phyloP scores from a whole-genome alignment of 2,113 vertebrate species.

The Sardina pilchardus region DNA sequence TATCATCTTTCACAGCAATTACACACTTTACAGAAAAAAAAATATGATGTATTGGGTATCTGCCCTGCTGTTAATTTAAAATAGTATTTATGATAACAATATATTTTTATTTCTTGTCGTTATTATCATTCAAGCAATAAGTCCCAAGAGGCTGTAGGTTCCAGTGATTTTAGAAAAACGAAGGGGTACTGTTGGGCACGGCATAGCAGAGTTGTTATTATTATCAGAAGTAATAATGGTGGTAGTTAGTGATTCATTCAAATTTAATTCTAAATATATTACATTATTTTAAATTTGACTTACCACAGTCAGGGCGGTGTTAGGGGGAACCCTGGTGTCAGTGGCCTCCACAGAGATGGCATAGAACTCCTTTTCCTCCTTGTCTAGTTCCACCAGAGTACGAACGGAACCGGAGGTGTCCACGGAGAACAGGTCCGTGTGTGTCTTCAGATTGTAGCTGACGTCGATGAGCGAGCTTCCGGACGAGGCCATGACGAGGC shows the following conservation, averaged over 20 bases:
- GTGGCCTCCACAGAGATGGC: conserved; percentile 69
- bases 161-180: no score
- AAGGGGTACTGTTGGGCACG: no score
- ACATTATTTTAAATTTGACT: neutral
- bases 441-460: conserved; percentile 64
- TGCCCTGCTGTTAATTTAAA: no score
- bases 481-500: conserved; percentile 61
- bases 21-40: no score
- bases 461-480: conserved; percentile 58
- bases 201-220: no score
- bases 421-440: conserved; percentile 68
- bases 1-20: no score
- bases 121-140: no score
- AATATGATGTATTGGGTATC: no score
- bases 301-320: conserved; percentile 64
- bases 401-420: conserved; percentile 58
- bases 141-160: no score
- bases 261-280: neutral
- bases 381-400: conserved; percentile 59
- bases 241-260: neutral
- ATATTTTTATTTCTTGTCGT: no score
- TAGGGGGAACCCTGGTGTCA: conserved; percentile 68
- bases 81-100: no score
- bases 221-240: neutral
- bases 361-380: conserved; percentile 69